phyloP scores from a whole-genome alignment of 1,140 invertebrate genomes.

The Argopecten irradians region DNA sequence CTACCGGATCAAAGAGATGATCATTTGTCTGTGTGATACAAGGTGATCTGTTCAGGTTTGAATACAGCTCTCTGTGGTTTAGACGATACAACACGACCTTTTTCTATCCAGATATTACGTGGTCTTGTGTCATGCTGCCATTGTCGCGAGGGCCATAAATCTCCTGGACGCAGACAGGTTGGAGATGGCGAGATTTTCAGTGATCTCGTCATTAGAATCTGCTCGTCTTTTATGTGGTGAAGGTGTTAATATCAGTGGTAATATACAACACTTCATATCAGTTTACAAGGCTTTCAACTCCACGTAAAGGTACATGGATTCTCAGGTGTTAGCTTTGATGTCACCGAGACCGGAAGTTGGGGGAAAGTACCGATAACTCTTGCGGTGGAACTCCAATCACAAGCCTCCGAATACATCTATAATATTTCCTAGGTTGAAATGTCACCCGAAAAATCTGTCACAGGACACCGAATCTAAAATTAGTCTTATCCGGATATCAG shows the following conservation, averaged over 20 bases:
- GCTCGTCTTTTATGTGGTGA: constrained; percentile 1
- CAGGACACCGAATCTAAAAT: background rate
- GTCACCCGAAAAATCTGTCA: background rate
- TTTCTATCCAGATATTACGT: background rate
- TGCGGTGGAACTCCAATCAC: background rate
- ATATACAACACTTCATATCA: background rate
- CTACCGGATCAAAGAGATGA: too few relatives aligned
- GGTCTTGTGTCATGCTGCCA: background rate
- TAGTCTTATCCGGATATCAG: background rate
- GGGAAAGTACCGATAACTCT: background rate
- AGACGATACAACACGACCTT: background rate
- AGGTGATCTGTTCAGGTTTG: too few relatives aligned
- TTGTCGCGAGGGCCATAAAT: background rate
- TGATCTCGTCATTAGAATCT: background rate
- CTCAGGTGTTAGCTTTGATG: background rate
- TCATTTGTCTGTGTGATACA: too few relatives aligned
- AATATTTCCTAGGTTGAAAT: background rate
- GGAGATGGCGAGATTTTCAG: constrained; percentile 4
- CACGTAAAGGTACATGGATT: background rate
- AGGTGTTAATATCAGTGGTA: background rate
- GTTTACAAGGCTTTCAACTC: background rate
- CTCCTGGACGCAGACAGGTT: background rate
- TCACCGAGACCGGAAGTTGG: background rate
- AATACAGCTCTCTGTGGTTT: background rate
- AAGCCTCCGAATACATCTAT: background rate